Conservation (phyloP, 2,113 vertebrate species). For the Lycocorax pyrrhopterus region DNA sequence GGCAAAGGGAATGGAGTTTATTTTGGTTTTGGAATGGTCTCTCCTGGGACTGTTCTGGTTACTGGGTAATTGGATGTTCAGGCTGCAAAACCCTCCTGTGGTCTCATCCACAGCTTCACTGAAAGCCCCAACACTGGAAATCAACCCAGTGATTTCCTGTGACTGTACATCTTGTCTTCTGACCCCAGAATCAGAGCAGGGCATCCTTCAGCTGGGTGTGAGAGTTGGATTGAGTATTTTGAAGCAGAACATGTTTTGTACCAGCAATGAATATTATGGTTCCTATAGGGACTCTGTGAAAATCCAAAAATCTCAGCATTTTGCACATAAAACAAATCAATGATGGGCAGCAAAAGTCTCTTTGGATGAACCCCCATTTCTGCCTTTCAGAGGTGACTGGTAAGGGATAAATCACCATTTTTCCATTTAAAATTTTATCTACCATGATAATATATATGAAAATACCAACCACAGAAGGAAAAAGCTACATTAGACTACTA, state of each 20-base stretch:
- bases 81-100: not conserved
- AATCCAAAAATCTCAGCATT: not conserved
- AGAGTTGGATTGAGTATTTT: not conserved
- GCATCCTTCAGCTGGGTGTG: not conserved
- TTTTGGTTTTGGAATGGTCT: not conserved
- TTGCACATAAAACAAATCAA: not conserved
- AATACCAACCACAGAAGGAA: not conserved
- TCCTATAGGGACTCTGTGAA: not conserved
- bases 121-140: not conserved
- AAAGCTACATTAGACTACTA: not conserved
- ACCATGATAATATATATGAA: not conserved
- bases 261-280: not conserved
- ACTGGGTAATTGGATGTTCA: not conserved
- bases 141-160: not conserved
- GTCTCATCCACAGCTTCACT: not conserved
- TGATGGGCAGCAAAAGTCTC: not conserved
- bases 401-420: not conserved
- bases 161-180: not conserved
- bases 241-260: not conserved
- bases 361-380: not conserved
- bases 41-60: not conserved
- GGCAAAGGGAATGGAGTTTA: not conserved
- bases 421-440: not conserved
- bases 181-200: not conserved
- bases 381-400: not conserved